phyloP scores from a whole-genome alignment of 30 jellyfish, hydroid and myxozoan species.

The Aurelia aurita complex sp. Pacific region DNA sequence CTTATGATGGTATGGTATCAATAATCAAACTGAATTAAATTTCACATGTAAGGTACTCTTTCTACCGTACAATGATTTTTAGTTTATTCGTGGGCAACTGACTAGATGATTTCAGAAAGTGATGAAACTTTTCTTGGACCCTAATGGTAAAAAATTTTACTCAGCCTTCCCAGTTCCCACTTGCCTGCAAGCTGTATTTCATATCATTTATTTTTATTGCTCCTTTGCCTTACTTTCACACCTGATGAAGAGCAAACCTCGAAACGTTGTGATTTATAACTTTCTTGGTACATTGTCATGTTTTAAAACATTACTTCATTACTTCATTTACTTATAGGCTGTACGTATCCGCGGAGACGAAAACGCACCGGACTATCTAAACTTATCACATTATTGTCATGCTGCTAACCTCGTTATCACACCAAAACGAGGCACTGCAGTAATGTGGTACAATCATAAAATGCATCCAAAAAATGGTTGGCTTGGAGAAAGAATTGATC shows the following conservation, averaged over 20 bases:
- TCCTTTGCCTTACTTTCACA: no score
- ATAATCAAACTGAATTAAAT: no score
- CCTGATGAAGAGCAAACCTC: no score
- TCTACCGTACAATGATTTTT: no score
- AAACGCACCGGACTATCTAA: constrained; percentile 66
- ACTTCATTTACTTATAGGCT: not conserved
- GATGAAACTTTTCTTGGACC: no score
- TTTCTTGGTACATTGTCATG: no score
- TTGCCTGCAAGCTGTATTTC: not conserved
- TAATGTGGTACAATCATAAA: constrained; percentile 96
- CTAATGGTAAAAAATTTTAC: no score
- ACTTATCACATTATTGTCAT: constrained; percentile 78
- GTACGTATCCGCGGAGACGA: constrained; percentile 39
- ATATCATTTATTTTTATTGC: not conserved
- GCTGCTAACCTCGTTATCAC: constrained; percentile 83
- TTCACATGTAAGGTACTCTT: no score
- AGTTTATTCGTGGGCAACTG: no score
- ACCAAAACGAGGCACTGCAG: constrained; percentile 89
- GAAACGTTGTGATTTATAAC: no score
- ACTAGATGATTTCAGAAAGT: no score
- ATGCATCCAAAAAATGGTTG: constrained; percentile 77
- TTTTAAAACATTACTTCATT: not conserved
- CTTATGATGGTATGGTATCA: no score
- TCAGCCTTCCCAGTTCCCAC: not conserved
- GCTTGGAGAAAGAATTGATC: constrained; percentile 90